phyloP scores from a whole-genome alignment of 2,888 invertebrate genomes.

The Morinoia aosen region DNA sequence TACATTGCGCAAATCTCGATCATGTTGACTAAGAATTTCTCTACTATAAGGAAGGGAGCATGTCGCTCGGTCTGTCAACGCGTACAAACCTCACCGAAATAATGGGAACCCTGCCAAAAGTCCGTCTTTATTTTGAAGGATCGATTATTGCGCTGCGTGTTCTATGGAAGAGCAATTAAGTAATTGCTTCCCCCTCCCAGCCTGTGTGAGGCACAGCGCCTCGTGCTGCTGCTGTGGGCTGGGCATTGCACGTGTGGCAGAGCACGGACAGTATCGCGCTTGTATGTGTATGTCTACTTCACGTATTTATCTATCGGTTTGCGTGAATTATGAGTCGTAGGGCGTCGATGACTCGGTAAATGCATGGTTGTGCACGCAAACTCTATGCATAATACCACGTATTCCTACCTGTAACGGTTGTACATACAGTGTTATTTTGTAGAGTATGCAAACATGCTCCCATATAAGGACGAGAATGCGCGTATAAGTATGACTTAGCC shows the following conservation, averaged over 20 bases:
- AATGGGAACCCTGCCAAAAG: slow-evolving; percentile 36
- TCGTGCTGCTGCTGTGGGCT: not conserved
- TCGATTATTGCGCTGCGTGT: slow-evolving; percentile 46
- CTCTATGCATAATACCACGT: no score
- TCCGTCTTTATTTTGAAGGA: slow-evolving; percentile 41
- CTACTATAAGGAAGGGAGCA: not conserved
- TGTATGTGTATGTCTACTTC: no score
- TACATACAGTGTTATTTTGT: no score
- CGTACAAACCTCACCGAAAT: not conserved
- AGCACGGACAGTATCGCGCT: not conserved
- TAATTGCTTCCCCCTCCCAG: slow-evolving; percentile 14
- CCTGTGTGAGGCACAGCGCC: not conserved
- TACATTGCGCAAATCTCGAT: not conserved
- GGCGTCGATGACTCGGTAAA: no score
- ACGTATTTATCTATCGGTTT: no score
- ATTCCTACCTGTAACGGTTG: no score
- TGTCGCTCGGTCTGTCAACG: not conserved
- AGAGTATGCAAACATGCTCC: no score
- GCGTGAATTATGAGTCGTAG: no score
- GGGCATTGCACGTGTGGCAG: not conserved
- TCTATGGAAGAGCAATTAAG: slow-evolving; percentile 37
- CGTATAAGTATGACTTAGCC: no score
- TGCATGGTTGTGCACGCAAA: no score
- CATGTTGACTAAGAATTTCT: not conserved
- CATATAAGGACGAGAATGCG: no score